phyloP scores from a whole-genome alignment of 37 sponge, comb jelly and placozoan species.

The Bolinopsis microptera region DNA sequence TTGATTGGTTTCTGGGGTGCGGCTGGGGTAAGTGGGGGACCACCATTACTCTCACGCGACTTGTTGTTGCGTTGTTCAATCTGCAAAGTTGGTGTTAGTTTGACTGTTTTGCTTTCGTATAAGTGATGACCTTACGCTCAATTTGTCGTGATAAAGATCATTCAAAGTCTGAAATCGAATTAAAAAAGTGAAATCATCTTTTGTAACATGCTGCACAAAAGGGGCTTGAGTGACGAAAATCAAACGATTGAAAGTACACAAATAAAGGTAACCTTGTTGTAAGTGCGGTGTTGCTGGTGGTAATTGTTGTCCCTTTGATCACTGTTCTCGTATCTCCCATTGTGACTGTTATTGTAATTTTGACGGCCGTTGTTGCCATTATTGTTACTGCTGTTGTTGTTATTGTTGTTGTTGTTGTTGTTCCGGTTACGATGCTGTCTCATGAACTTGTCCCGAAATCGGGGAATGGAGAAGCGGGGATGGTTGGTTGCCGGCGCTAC shows the following conservation, averaged over 20 bases:
- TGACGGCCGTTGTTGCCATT: background rate
- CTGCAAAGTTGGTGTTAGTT: background rate
- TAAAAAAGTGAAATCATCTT: no score
- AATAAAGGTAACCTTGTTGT: conserved; percentile 60
- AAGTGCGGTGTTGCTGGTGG: background rate
- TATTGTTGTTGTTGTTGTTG: conserved; percentile 45
- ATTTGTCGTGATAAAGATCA: no score
- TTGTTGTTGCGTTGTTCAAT: background rate
- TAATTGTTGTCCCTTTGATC: background rate
- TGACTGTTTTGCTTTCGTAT: no score
- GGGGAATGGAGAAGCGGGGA: conserved; percentile 48
- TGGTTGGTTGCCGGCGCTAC: conserved; percentile 55
- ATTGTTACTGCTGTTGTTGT: background rate
- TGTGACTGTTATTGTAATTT: background rate
- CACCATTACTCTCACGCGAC: background rate
- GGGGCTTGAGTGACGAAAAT: no score
- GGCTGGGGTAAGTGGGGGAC: background rate
- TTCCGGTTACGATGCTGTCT: conserved; percentile 30
- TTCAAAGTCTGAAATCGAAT: no score
- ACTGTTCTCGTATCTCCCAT: conserved; percentile 7
- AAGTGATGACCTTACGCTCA: no score
- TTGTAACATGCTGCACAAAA: no score
- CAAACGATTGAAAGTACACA: no score
- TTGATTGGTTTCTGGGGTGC: background rate
- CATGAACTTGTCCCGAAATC: conserved; percentile 61